Percentiles rank a stretch among this genome's conserved stretches.
Evolutionary conservation across 2,888 invertebrate genomes (phyloP).

Genomic region (Tachina lurida): DNA sequence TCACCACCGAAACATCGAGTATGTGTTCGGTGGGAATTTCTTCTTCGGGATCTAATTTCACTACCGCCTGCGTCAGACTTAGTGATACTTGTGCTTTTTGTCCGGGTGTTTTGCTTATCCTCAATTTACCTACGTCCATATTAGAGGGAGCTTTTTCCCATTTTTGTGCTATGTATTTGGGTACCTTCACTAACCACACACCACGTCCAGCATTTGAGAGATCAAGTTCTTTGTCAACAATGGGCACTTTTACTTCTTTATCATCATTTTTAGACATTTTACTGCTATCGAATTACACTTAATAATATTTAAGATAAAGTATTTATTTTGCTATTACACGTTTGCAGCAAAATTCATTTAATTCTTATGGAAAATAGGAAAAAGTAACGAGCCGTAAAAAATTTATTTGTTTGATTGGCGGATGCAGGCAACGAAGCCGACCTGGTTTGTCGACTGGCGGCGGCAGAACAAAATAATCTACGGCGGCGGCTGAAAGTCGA

Average conservation of each 20-base stretch:
- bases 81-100: conserved; percentile 95
- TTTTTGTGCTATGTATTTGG: conserved; percentile 97
- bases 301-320: not conserved
- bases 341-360: conserved; percentile 37
- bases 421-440: no score
- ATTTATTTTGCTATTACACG: conserved; percentile 26
- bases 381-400: conserved; percentile 2
- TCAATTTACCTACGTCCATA: conserved; percentile 96
- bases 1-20: conserved; percentile 94
- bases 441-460: no score
- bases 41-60: conserved; percentile 90
- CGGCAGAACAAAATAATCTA: no score
- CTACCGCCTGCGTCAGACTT: conserved; percentile 90
- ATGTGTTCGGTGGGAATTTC: conserved; percentile 96
- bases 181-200: conserved; percentile 98
- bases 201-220: conserved; percentile 94
- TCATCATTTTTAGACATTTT: conserved; percentile 81
- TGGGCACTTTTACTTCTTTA: conserved; percentile 83
- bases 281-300: conserved; percentile 4
- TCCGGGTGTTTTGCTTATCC: conserved; percentile 91
- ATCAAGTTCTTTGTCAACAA: conserved; percentile 92
- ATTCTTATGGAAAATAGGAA: not conserved
- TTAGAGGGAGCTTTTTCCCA: conserved; percentile 96
- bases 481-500: no score
- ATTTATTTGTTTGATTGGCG: not conserved